Percentiles rank a stretch among this genome's conserved stretches.
phyloP scores from a whole-genome alignment of 2,888 invertebrate genomes.

The Troilus luridus region DNA sequence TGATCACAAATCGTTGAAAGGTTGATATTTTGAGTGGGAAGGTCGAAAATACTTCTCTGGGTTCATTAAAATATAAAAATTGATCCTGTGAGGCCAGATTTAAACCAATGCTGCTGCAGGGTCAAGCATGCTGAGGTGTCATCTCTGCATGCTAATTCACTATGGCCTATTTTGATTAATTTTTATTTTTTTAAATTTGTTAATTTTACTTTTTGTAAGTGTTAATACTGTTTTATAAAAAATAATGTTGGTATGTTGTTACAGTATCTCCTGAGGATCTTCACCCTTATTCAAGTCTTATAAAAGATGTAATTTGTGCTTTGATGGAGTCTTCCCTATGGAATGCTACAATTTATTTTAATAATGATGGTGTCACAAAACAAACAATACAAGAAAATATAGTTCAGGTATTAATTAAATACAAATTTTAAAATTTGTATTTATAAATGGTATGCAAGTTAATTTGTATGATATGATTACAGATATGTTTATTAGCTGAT shows the following conservation, averaged over 20 bases:
- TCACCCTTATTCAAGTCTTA: slow-evolving; percentile 66
- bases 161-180: too few species aligned
- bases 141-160: too few species aligned
- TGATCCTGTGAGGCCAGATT: too few species aligned
- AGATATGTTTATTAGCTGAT: slow-evolving; percentile 77
- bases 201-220: background rate
- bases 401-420: slow-evolving; percentile 70
- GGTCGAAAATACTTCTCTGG: too few species aligned
- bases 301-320: slow-evolving; percentile 67
- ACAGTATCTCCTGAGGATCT: slow-evolving; percentile 52
- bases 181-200: too few species aligned
- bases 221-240: background rate
- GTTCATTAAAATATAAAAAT: too few species aligned
- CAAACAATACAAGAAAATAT: slow-evolving; percentile 75
- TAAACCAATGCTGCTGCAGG: too few species aligned
- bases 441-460: background rate
- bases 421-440: background rate
- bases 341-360: slow-evolving; percentile 66
- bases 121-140: too few species aligned
- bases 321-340: slow-evolving; percentile 67
- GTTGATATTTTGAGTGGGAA: too few species aligned
- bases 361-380: slow-evolving; percentile 62
- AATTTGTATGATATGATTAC: background rate
- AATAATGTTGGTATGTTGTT: background rate
- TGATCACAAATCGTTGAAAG: too few species aligned